Evolutionary conservation across 1,140 invertebrate species (phyloP).

Genomic region (Drosophila athabasca): DNA sequence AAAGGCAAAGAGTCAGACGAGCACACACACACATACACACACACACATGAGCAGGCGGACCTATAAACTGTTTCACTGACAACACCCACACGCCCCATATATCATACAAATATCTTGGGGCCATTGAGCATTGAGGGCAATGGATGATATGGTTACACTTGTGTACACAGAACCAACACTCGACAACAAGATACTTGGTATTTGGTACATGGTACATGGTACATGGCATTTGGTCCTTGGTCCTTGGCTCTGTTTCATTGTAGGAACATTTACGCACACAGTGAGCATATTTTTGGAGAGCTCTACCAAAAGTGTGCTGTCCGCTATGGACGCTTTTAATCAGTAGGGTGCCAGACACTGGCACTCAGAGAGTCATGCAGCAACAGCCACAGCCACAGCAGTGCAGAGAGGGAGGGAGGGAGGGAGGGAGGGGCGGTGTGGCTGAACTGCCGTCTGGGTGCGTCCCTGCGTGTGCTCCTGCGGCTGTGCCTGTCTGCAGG

Average conservation of each 20-base stretch:
- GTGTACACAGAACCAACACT: not conserved
- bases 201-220: not conserved
- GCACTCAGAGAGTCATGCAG: slow-evolving; percentile 12
- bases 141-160: no score
- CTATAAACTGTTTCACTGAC: slow-evolving; percentile 33
- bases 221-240: not conserved
- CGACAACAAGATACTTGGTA: slow-evolving; percentile 21
- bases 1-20: not conserved
- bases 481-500: not conserved
- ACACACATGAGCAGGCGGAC: not conserved
- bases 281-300: no score
- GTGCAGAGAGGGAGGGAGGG: no score
- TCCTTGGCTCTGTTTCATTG: not conserved
- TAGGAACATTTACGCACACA: not conserved
- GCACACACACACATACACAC: not conserved
- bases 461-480: not conserved
- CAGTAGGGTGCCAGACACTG: slow-evolving; percentile 39
- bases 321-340: slow-evolving; percentile 15
- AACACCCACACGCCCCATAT: slow-evolving; percentile 17
- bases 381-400: no score
- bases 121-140: slow-evolving; percentile 20
- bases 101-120: slow-evolving; percentile 57
- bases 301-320: no score
- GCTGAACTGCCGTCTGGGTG: slow-evolving; percentile 27
- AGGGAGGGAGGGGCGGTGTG: not conserved